Evolutionary conservation across 2,113 vertebrate genomes (phyloP).

Genomic region (Lutjanus erythropterus): DNA sequence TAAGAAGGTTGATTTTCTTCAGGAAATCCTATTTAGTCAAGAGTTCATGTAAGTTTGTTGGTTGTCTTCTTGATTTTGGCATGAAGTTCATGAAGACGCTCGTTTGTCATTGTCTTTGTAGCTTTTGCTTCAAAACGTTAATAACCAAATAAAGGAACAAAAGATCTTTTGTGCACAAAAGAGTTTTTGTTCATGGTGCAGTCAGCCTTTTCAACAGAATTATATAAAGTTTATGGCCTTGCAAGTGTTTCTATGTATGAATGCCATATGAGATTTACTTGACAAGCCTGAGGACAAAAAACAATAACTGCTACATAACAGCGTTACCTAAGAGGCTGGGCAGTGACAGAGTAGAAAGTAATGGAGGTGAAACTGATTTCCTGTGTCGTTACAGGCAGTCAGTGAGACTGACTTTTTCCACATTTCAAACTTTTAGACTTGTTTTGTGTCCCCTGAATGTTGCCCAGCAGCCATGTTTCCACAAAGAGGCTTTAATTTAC

Average conservation of each 20-base stretch:
- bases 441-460: constrained; percentile 12
- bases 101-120: not conserved
- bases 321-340: not conserved
- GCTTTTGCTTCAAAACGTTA: not conserved
- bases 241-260: not conserved
- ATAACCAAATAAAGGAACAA: not conserved
- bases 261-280: constrained; percentile 8
- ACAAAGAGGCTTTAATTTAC: constrained; percentile 31
- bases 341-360: constrained; percentile 9
- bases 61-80: not conserved
- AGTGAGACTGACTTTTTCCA: not conserved
- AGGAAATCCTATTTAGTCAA: not conserved
- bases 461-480: not conserved
- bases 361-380: constrained; percentile 22
- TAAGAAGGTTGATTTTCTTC: not conserved
- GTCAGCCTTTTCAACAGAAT: not conserved
- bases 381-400: constrained; percentile 5
- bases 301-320: not conserved
- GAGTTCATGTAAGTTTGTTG: not conserved
- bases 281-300: not conserved
- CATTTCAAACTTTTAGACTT: constrained; percentile 5
- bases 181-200: not conserved
- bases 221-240: not conserved
- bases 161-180: not conserved
- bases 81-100: not conserved